Evolutionary conservation across 2,797 vertebrate genomes (phyloP).

Genomic region (Rhinatrema bivittatum): DNA sequence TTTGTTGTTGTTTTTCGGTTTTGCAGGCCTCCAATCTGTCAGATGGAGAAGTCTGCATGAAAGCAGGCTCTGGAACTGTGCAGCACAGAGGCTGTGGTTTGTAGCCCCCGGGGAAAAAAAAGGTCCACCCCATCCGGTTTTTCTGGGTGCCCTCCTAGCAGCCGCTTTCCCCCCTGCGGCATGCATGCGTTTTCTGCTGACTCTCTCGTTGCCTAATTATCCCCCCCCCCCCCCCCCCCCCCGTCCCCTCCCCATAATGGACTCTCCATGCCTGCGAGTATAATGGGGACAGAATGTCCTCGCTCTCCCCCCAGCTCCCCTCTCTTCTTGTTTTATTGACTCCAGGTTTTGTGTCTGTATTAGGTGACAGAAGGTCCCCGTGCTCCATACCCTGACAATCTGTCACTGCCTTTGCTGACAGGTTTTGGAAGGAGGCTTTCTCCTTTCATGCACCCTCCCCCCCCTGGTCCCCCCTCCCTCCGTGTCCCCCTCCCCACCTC

Average conservation of each 20-base stretch:
- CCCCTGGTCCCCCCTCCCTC: slow-evolving; percentile 16
- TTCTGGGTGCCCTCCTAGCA: rapidly evolving
- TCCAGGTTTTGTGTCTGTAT: slow-evolving; percentile 29
- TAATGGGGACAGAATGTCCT: slow-evolving; percentile 5
- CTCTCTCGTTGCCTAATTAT: neutral
- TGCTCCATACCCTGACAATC: slow-evolving; percentile 39
- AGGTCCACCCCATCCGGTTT: rapidly evolving
- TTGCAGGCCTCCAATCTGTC: too few relatives aligned
- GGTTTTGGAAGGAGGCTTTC: slow-evolving; percentile 33
- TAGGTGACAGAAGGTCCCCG: slow-evolving; percentile 47
- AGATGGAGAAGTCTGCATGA: neutral
- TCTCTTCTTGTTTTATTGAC: slow-evolving; percentile 23
- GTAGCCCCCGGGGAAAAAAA: too few relatives aligned
- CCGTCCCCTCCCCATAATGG: too few relatives aligned
- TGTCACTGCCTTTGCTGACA: slow-evolving; percentile 43
- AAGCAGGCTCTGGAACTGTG: too few relatives aligned
- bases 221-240: too few relatives aligned
- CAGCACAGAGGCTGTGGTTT: rapidly evolving
- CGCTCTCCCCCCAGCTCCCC: neutral
- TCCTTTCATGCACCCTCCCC: slow-evolving; percentile 12
- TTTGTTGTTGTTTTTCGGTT: too few relatives aligned
- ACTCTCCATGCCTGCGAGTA: neutral
- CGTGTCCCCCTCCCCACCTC: slow-evolving; percentile 27
- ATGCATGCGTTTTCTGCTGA: rapidly evolving
- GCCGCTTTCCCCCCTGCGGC: too few relatives aligned